Evolutionary conservation across 1,140 invertebrate genomes (phyloP).

Genomic region (Platorchestia sp.): DNA sequence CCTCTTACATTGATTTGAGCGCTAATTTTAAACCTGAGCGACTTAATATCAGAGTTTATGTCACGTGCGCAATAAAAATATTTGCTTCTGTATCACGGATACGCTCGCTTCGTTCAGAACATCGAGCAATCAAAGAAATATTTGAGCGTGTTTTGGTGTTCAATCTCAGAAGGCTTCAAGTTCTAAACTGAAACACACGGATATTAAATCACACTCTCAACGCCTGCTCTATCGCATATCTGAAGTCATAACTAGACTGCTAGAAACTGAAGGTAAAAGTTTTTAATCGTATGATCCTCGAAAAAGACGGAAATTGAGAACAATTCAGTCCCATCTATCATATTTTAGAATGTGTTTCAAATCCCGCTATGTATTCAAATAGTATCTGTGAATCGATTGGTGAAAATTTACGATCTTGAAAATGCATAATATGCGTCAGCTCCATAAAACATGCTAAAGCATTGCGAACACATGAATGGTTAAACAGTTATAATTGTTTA

Average conservation of each 20-base stretch:
- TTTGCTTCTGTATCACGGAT: not conserved
- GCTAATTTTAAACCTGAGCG: not conserved
- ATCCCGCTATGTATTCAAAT: not conserved
- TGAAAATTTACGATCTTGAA: not conserved
- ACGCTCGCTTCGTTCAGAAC: not conserved
- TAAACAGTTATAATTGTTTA: too few relatives aligned
- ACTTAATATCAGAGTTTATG: not conserved
- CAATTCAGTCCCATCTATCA: not conserved
- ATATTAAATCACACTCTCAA: not conserved
- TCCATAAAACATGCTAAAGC: not conserved
- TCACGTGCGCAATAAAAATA: not conserved
- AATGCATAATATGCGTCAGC: not conserved
- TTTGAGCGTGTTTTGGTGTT: too few relatives aligned
- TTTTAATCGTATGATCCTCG: too few relatives aligned
- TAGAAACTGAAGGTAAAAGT: not conserved
- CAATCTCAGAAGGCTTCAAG: not conserved
- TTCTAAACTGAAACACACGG: not conserved
- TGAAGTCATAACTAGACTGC: not conserved
- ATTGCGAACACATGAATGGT: too few relatives aligned
- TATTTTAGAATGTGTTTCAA: not conserved
- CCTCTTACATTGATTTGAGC: too few relatives aligned
- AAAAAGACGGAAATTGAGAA: not conserved
- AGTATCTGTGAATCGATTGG: not conserved
- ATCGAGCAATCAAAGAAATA: too few relatives aligned
- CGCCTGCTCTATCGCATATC: not conserved